Percentiles rank a stretch among this genome's conserved stretches.
Evolutionary conservation across 2,113 vertebrate species (phyloP).

Genomic region (Hassar affinis): DNA sequence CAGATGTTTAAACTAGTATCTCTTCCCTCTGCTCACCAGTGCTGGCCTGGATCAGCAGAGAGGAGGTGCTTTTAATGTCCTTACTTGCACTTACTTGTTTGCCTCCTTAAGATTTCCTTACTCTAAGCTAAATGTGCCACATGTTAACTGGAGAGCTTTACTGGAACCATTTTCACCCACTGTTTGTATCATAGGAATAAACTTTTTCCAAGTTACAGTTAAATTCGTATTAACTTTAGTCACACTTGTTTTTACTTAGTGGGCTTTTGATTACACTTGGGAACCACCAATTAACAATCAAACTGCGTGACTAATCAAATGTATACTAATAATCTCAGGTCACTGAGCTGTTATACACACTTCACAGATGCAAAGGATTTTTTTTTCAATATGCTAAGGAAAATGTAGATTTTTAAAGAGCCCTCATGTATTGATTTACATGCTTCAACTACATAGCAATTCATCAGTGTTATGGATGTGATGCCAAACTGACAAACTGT

Average conservation of each 20-base stretch:
- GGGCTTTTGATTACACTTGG: background rate
- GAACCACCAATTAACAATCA: background rate
- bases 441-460: background rate
- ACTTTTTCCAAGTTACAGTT: background rate
- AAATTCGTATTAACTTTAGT: background rate
- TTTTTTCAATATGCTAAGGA: background rate
- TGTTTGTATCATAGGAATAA: background rate
- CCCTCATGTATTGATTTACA: background rate
- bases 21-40: background rate
- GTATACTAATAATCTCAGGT: background rate
- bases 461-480: background rate
- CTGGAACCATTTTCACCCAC: background rate
- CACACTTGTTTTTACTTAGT: background rate
- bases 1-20: background rate
- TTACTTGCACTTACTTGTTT: constrained; percentile 3
- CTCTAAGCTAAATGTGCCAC: background rate
- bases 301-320: background rate
- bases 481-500: background rate
- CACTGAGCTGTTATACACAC: background rate
- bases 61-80: background rate
- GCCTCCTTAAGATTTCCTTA: background rate
- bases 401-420: background rate
- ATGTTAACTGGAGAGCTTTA: background rate
- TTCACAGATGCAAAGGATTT: background rate
- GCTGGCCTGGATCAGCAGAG: background rate